Evolutionary conservation across 2,888 invertebrate genomes (phyloP).

Genomic region (Drosophila prolongata): DNA sequence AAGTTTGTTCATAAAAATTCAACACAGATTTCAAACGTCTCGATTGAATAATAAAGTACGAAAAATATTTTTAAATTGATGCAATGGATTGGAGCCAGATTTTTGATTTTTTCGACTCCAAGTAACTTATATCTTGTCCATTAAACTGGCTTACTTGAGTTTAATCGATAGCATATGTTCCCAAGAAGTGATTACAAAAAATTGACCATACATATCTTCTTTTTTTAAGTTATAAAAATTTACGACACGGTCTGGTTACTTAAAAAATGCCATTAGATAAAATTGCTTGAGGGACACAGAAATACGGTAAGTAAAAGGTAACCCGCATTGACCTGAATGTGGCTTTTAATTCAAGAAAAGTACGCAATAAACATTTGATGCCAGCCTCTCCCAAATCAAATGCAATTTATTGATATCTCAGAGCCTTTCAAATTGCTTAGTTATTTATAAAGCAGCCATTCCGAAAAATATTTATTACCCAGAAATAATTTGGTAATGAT

Average conservation of each 20-base stretch:
- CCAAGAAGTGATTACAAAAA: not conserved
- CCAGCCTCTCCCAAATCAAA: not conserved
- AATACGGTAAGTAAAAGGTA: not conserved
- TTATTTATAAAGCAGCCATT: conserved; percentile 22
- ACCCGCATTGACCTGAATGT: not conserved
- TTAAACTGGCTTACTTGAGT: not conserved
- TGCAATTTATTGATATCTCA: not conserved
- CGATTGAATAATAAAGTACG: too few species aligned
- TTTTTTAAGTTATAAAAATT: not conserved
- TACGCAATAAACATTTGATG: not conserved
- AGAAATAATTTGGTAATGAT: conserved; percentile 32
- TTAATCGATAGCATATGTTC: not conserved
- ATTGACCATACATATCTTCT: not conserved
- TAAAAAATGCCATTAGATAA: not conserved
- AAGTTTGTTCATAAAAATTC: too few species aligned
- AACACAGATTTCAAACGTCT: too few species aligned
- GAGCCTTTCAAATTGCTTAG: not conserved
- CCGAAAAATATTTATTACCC: conserved; percentile 13
- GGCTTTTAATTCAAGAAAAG: not conserved
- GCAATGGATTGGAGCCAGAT: too few species aligned
- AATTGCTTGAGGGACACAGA: not conserved
- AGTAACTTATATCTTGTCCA: not conserved
- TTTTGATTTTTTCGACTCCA: too few species aligned
- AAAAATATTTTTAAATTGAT: too few species aligned
- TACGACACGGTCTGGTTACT: too few species aligned